Percentiles rank a stretch among this genome's conserved stretches.
These are phyloP conservation scores for Leptodactylus fallax DNA, from an alignment of 2,797 vertebrate species.

Conservation along the genomic window DNA sequence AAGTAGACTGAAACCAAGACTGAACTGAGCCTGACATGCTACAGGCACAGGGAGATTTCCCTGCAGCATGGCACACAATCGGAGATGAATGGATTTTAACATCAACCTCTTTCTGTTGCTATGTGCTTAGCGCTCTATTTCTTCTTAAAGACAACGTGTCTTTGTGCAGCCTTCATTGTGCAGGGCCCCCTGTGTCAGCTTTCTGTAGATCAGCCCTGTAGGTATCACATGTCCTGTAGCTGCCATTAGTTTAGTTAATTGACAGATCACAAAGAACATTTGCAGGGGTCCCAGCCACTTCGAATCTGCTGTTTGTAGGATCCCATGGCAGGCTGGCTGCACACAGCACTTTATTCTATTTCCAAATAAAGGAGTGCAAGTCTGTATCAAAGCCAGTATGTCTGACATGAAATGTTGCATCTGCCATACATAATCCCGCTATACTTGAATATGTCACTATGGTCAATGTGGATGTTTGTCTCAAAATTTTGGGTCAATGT, in stretches of 20 bases:
- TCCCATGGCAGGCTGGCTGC: neutral
- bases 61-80: neutral
- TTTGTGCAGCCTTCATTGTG: slow-evolving; percentile 9
- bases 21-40: slow-evolving; percentile 12
- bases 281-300: neutral
- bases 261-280: slow-evolving; percentile 23
- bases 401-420: neutral
- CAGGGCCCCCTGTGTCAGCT: neutral
- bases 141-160: slow-evolving; percentile 19
- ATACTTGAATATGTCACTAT: neutral
- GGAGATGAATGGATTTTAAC: slow-evolving; percentile 31
- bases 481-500: neutral
- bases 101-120: slow-evolving; percentile 39
- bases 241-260: slow-evolving; percentile 29
- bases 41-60: neutral
- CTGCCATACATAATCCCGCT: neutral
- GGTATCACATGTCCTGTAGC: neutral
- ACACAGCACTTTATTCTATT: neutral
- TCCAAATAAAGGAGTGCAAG: no score
- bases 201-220: slow-evolving; percentile 29
- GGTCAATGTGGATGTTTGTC: neutral
- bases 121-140: slow-evolving; percentile 21
- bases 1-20: slow-evolving; percentile 25
- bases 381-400: neutral
- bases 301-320: neutral